phyloP scores from a whole-genome alignment of 2,113 vertebrate genomes.

The Pelecanoides urinatrix region DNA sequence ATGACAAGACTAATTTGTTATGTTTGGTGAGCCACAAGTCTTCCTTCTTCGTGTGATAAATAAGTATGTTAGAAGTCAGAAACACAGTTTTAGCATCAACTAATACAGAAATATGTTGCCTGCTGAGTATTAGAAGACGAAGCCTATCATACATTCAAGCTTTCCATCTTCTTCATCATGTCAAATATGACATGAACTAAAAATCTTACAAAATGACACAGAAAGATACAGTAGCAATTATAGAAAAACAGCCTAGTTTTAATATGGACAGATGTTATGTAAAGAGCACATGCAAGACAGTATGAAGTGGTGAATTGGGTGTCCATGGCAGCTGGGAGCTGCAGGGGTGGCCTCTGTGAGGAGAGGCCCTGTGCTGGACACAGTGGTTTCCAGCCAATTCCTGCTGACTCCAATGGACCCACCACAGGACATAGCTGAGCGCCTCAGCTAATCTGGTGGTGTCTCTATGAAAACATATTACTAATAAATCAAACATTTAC shows the following conservation, averaged over 20 bases:
- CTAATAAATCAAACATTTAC: not conserved
- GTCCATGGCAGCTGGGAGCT: too few relatives aligned
- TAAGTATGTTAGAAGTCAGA: not conserved
- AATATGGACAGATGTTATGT: not conserved
- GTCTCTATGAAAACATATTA: not conserved
- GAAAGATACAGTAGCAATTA: not conserved
- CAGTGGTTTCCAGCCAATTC: accelerated
- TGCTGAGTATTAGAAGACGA: not conserved
- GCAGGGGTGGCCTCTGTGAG: not conserved
- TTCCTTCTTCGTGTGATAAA: not conserved
- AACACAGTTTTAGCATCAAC: not conserved
- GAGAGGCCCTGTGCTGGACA: accelerated
- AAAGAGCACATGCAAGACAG: not conserved
- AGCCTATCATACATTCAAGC: not conserved
- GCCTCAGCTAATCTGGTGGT: not conserved
- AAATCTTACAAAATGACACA: not conserved
- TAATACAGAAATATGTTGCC: not conserved
- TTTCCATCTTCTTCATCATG: not conserved
- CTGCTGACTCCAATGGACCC: accelerated
- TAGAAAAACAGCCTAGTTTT: not conserved
- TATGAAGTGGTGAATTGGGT: not conserved
- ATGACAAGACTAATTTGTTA: not conserved
- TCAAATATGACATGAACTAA: not conserved
- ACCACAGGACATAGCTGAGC: not conserved
- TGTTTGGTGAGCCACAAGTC: not conserved